Evolutionary conservation across 2,113 vertebrate genomes (phyloP), one percentile per base, ranked within the genome.

Genomic region (Arizona elegans): DNA sequence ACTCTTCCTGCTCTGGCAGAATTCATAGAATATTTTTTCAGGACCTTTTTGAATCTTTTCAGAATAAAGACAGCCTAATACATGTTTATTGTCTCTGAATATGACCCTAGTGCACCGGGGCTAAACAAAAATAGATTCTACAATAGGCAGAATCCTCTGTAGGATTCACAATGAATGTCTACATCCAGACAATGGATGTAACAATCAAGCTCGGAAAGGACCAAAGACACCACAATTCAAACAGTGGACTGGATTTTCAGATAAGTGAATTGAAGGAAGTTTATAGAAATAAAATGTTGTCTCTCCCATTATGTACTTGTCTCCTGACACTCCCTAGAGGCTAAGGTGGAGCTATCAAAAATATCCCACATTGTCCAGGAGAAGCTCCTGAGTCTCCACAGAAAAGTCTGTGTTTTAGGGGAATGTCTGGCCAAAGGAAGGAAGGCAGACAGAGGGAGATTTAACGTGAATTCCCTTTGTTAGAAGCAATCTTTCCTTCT

Each of bases 361-460:
- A 38, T 81, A 81, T 21, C 75, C 33, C 17, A 9, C 75, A 81
- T 81, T 81, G 33, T 81, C 33, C 75, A 81, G 19, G 3, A 81
- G 75, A 43, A 43, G 33, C 33, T 43, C 33, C 33, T 21, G 33
- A 43, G 75, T 43, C 75, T 81, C 33, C 75, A 81, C 38, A 43
- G 75, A 38, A 81, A 33, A 9, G 8, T 21, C 75, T 81, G 33
- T 81, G 33, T 43, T 81, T 81, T 81, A 81, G 33, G 33, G 17
- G 8, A 81, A 81, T 43, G 75, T 21, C 75, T 81, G 75, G 33
- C 17, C 75, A 43, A 81, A 43, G 33, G 33, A 81, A 7, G 29
- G 13, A 5, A 33, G 5, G 5, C 1, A 0, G 2, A 9, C 8
- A 8, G 2, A 15, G 33, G 8, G 1, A 38, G 33, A 81, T 38